These are phyloP conservation scores for Bilobella aurantiaca DNA, from an alignment of 1,140 invertebrate genomes.

Conservation along the genomic window DNA sequence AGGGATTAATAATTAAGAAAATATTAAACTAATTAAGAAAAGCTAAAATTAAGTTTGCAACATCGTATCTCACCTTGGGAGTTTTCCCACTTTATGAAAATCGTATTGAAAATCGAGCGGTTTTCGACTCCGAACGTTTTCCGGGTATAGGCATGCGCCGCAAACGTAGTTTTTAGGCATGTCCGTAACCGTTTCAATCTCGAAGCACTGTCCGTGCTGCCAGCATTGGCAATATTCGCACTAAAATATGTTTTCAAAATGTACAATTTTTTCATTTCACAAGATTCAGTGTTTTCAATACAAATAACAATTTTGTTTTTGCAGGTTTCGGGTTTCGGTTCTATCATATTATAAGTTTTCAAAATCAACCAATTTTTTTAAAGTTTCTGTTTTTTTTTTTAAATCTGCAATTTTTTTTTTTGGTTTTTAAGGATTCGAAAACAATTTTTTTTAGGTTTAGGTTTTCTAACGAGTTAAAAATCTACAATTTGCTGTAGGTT, in stretches of 20 bases:
- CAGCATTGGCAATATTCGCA: slow-evolving; percentile 88
- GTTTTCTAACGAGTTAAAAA: too few species aligned
- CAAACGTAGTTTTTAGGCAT: slow-evolving; percentile 86
- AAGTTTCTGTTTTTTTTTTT: too few species aligned
- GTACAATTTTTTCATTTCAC: background rate
- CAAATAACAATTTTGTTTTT: too few species aligned
- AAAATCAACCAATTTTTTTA: too few species aligned
- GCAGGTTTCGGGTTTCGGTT: too few species aligned
- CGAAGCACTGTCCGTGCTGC: slow-evolving; percentile 84
- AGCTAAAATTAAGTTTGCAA: background rate
- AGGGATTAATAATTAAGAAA: slow-evolving; percentile 35
- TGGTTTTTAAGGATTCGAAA: too few species aligned
- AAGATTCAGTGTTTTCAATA: too few species aligned
- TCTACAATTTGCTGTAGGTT: too few species aligned
- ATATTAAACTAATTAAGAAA: background rate
- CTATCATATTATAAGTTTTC: too few species aligned
- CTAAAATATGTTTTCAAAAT: slow-evolving; percentile 43
- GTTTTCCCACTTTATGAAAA: slow-evolving; percentile 68
- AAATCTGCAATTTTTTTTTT: too few species aligned
- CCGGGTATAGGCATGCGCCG: slow-evolving; percentile 69
- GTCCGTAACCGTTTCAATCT: slow-evolving; percentile 64
- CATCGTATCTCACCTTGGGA: slow-evolving; percentile 47
- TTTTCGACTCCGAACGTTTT: slow-evolving; percentile 54
- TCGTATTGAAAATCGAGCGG: slow-evolving; percentile 74
- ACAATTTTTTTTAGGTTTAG: too few species aligned